These are phyloP conservation scores for Oithona nana DNA, from an alignment of 2,888 invertebrate species.

Conservation along the genomic window DNA sequence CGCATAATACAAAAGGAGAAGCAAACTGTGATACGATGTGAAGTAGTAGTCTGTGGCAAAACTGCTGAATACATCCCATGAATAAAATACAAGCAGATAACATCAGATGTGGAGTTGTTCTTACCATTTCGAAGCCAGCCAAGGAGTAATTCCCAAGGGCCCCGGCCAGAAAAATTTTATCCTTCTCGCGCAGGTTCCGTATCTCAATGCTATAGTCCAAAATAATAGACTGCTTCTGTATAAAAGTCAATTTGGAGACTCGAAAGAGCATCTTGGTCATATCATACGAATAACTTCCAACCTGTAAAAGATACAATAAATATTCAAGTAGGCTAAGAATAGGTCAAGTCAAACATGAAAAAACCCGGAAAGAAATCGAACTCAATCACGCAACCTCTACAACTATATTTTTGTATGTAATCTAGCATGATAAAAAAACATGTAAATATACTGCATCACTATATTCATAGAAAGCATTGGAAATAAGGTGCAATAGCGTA, in stretches of 20 bases:
- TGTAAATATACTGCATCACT: background rate
- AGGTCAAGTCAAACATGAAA: too few relatives aligned
- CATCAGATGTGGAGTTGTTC: background rate
- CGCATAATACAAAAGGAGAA: too few relatives aligned
- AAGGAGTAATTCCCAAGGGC: constrained; percentile 13
- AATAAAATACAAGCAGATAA: too few relatives aligned
- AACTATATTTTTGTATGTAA: too few relatives aligned
- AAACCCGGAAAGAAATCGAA: too few relatives aligned
- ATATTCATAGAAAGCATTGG: too few relatives aligned
- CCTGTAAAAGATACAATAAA: constrained; percentile 1
- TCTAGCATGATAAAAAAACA: background rate
- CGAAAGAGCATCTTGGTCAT: constrained; percentile 11
- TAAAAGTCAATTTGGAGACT: background rate
- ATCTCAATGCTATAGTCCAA: constrained; percentile 15
- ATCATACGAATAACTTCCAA: constrained; percentile 11
- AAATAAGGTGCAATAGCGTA: too few relatives aligned
- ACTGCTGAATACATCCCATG: too few relatives aligned
- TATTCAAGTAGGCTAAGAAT: background rate
- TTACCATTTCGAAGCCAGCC: constrained; percentile 15
- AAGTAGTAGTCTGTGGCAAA: too few relatives aligned
- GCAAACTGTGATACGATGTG: too few relatives aligned
- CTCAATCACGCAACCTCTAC: too few relatives aligned
- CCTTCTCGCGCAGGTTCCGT: background rate
- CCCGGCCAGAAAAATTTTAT: constrained; percentile 10
- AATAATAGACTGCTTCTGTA: constrained; percentile 8